phyloP scores from a whole-genome alignment of 1,140 invertebrate genomes.

The Pogonus chalceus region DNA sequence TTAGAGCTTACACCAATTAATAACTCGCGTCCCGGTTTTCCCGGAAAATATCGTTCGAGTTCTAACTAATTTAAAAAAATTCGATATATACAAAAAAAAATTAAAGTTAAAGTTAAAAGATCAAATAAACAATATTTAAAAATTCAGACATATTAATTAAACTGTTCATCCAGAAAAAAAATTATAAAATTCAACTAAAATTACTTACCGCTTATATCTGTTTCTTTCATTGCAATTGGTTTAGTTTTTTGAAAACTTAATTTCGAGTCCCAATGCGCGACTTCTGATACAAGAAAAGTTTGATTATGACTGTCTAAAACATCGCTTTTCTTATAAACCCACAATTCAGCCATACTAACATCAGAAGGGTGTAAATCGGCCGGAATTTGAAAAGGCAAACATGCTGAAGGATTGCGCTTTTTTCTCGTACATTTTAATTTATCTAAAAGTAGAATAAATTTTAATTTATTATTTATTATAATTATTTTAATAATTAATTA shows the following conservation, averaged over 20 bases:
- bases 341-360: slow-evolving; percentile 62
- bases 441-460: slow-evolving; percentile 26
- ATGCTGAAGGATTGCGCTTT: slow-evolving; percentile 50
- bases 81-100: too few species aligned
- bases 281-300: slow-evolving; percentile 67
- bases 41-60: too few species aligned
- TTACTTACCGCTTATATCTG: slow-evolving; percentile 49
- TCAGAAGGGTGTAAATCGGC: slow-evolving; percentile 59
- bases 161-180: too few species aligned
- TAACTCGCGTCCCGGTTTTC: too few species aligned
- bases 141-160: too few species aligned
- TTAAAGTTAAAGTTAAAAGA: too few species aligned
- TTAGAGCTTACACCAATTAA: too few species aligned
- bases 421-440: slow-evolving; percentile 28
- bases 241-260: slow-evolving; percentile 61
- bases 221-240: slow-evolving; percentile 62
- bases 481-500: neutral
- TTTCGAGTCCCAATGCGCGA: slow-evolving; percentile 61
- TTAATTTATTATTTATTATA: neutral
- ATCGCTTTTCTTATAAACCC: slow-evolving; percentile 65
- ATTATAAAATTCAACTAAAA: too few species aligned
- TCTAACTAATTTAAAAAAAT: too few species aligned
- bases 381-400: slow-evolving; percentile 56
- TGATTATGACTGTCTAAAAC: slow-evolving; percentile 47
- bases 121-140: too few species aligned